Evolutionary conservation across 2,797 vertebrate genomes (phyloP).

Genomic region (Iguana delicatissima): DNA sequence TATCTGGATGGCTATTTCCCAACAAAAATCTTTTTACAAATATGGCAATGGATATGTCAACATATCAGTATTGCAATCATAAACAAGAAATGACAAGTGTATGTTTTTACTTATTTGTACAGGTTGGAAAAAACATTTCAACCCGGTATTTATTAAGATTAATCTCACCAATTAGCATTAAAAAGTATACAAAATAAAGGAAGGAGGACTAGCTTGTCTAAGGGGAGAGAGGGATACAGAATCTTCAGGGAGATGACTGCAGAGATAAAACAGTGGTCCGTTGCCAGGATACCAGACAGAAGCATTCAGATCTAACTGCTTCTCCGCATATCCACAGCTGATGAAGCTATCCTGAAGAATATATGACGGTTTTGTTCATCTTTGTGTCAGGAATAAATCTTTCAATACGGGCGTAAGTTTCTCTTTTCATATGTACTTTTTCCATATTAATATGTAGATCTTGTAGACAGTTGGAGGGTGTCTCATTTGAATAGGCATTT

Average conservation of each 20-base stretch:
- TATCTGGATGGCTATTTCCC: not conserved
- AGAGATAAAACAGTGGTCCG: slow-evolving; percentile 8
- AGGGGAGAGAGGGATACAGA: not conserved
- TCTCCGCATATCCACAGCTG: not conserved
- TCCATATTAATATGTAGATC: not conserved
- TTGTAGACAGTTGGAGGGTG: not conserved
- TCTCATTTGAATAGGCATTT: not conserved
- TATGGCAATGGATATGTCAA: not conserved
- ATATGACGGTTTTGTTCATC: not conserved
- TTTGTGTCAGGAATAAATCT: not conserved
- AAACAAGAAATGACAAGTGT: not conserved
- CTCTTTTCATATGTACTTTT: not conserved
- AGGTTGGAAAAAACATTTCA: not conserved
- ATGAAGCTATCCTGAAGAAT: not conserved
- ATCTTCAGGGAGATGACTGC: slow-evolving; percentile 14
- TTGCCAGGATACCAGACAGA: slow-evolving; percentile 34
- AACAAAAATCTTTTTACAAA: not conserved
- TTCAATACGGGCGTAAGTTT: not conserved
- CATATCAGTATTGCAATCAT: too few species aligned
- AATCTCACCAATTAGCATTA: not conserved
- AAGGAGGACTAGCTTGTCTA: not conserved
- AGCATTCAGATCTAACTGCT: slow-evolving; percentile 4
- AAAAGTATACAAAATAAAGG: not conserved
- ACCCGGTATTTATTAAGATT: not conserved
- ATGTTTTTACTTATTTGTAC: not conserved